These are phyloP conservation scores for Lepidonotus clava DNA, from an alignment of 2,888 invertebrate species.

Conservation along the genomic window DNA sequence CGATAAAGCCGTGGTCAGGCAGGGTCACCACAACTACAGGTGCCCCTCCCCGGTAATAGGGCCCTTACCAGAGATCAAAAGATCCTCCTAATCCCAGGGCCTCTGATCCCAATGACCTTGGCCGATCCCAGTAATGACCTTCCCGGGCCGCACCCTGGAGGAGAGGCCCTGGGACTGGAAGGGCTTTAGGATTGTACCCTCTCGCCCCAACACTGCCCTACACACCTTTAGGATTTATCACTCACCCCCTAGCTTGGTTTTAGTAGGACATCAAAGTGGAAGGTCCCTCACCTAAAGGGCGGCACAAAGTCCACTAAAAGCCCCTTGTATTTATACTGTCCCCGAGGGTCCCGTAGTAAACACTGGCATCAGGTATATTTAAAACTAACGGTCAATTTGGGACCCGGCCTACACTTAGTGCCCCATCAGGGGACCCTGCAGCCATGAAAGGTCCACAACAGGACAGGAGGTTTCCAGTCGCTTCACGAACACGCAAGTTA, in stretches of 20 bases:
- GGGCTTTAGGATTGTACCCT: neutral
- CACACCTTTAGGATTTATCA: constrained; percentile 17
- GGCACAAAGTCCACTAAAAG: neutral
- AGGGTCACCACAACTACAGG: too few species aligned
- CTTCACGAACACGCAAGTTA: too few species aligned
- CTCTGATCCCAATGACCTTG: neutral
- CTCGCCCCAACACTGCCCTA: neutral
- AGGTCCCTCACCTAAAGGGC: neutral
- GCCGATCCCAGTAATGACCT: neutral
- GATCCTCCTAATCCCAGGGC: neutral
- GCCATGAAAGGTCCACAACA: too few species aligned
- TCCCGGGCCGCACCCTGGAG: neutral
- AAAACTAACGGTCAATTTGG: neutral
- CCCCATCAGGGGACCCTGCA: too few species aligned
- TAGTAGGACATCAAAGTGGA: neutral
- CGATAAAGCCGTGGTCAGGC: neutral
- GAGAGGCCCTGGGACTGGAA: neutral
- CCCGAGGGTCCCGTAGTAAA: neutral
- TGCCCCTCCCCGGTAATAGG: too few species aligned
- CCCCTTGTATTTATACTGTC: neutral
- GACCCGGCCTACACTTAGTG: neutral
- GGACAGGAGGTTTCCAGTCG: too few species aligned
- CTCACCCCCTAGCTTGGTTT: neutral
- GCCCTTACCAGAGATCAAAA: too few species aligned
- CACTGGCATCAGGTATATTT: neutral